Conservation (phyloP, 2,797 vertebrate genomes). For the Molossus molossus region DNA sequence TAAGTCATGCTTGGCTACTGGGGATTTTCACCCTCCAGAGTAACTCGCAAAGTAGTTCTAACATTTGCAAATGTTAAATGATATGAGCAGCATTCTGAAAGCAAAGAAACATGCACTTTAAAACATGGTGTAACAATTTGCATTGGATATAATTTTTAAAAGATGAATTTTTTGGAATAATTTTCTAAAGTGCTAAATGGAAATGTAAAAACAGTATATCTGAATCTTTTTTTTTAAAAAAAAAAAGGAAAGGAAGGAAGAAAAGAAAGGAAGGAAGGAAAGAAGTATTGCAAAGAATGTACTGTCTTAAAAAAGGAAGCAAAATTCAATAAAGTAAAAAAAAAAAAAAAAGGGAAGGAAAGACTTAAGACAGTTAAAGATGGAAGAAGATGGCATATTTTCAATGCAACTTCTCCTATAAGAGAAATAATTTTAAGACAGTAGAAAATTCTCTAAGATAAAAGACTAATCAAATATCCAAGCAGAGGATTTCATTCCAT, state of each 20-base stretch:
- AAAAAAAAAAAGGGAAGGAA: neutral
- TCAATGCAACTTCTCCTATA: neutral
- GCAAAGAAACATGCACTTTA: neutral
- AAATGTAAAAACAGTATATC: neutral
- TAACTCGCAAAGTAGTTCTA: slow-evolving; percentile 34
- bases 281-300: neutral
- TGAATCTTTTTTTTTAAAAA: neutral
- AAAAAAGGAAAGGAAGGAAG: neutral
- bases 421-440: slow-evolving; percentile 9
- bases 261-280: no score
- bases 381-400: neutral
- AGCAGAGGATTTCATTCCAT: slow-evolving; percentile 23
- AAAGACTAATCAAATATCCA: slow-evolving; percentile 58
- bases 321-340: slow-evolving; percentile 13
- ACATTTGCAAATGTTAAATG: slow-evolving; percentile 21
- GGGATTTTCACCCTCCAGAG: neutral
- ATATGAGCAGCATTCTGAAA: slow-evolving; percentile 17
- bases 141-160: slow-evolving; percentile 54
- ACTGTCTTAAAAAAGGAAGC: neutral
- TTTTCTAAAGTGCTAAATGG: slow-evolving; percentile 63
- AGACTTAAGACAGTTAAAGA: slow-evolving; percentile 22
- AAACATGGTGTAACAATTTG: neutral
- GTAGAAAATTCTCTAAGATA: slow-evolving; percentile 39
- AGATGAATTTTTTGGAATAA: neutral
- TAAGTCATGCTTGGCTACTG: neutral